Percentiles rank a stretch among this genome's conserved stretches.
phyloP scores from a whole-genome alignment of 30 jellyfish, hydroid and myxozoan genomes.

The Nemopilema nomurai region DNA sequence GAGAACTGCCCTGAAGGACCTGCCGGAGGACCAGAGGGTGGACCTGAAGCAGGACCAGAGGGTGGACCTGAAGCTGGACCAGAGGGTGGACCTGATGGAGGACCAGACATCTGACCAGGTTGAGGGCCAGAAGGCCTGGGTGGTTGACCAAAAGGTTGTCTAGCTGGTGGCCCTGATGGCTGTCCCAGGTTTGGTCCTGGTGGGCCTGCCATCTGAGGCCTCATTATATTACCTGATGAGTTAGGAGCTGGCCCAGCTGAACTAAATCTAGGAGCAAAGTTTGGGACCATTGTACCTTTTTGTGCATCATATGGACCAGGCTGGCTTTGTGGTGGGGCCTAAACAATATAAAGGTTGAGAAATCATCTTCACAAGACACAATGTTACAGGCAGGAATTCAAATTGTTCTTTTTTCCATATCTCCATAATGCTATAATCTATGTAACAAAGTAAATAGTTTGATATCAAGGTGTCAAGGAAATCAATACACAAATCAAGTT shows the following conservation, averaged over 20 bases:
- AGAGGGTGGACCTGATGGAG: constrained; percentile 33
- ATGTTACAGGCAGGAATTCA: too few species aligned
- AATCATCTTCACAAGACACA: too few species aligned
- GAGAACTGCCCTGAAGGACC: constrained; percentile 13
- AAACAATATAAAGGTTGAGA: too few species aligned
- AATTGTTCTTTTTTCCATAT: too few species aligned
- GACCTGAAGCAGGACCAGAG: too few species aligned
- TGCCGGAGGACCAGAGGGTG: too few species aligned
- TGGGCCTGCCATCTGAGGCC: constrained; percentile 16
- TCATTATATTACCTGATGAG: not conserved
- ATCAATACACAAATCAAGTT: too few species aligned
- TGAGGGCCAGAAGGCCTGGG: constrained; percentile 50
- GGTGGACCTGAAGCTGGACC: constrained; percentile 37
- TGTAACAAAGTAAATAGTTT: too few species aligned
- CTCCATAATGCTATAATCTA: too few species aligned
- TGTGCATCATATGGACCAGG: constrained; percentile 25
- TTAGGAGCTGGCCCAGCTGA: constrained; percentile 37
- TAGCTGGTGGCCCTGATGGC: constrained; percentile 36
- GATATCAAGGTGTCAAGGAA: too few species aligned
- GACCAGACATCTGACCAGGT: constrained; percentile 35
- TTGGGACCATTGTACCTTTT: constrained; percentile 5
- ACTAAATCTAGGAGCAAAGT: constrained; percentile 19
- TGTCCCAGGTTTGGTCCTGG: constrained; percentile 31
- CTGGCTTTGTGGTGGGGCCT: constrained; percentile 44
- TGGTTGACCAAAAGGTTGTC: constrained; percentile 64